These are phyloP conservation scores for Paralichthys olivaceus DNA, from an alignment of 2,113 vertebrate genomes.

Conservation along the genomic window DNA sequence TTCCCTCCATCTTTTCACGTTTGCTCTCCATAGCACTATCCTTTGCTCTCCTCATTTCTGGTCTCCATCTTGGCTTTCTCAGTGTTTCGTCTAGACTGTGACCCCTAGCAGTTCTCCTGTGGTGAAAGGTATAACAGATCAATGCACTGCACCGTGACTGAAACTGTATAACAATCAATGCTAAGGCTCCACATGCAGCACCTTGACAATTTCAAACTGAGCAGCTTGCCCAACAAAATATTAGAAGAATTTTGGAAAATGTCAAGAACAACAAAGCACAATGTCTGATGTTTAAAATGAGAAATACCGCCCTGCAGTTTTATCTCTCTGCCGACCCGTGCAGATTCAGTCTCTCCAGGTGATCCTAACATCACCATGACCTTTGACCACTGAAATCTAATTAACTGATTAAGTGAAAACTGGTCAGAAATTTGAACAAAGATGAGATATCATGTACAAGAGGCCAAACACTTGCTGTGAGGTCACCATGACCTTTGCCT, in stretches of 20 bases:
- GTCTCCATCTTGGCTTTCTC: conserved; percentile 22
- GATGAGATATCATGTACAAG: not conserved
- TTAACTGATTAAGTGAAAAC: too few species aligned
- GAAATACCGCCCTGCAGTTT: not conserved
- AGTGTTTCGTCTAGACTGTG: conserved; percentile 24
- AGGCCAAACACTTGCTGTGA: not conserved
- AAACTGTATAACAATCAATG: conserved; percentile 26
- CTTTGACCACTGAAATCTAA: too few species aligned
- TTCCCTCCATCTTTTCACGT: conserved; percentile 31
- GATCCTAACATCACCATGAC: too few species aligned
- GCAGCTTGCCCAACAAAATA: not conserved
- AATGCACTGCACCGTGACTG: conserved; percentile 10
- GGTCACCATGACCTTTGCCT: not conserved
- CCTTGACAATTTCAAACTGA: not conserved
- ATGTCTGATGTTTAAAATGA: not conserved
- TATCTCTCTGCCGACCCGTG: not conserved
- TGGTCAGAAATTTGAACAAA: too few species aligned
- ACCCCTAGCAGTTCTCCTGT: conserved; percentile 12
- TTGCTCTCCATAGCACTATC: conserved; percentile 21
- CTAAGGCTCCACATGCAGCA: conserved; percentile 2
- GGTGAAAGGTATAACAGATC: conserved; percentile 32
- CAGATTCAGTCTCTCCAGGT: not conserved
- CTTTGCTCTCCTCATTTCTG: conserved; percentile 10
- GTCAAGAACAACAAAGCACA: not conserved
- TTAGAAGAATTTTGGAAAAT: not conserved